These are phyloP conservation scores for Sylvicapra grimmia DNA, from an alignment of 2,113 vertebrate species.

Conservation along the genomic window DNA sequence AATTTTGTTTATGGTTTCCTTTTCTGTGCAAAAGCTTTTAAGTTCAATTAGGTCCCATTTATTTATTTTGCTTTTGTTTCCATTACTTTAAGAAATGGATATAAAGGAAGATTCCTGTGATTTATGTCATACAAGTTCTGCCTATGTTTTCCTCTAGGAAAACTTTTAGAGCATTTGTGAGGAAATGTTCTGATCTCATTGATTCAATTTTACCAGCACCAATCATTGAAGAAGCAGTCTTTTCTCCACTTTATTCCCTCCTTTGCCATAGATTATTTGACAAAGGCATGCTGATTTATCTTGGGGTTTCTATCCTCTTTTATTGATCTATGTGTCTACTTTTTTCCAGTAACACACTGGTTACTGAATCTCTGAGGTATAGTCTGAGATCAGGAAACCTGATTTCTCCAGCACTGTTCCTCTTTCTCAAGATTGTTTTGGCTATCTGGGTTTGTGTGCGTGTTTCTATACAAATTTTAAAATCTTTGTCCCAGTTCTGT, in stretches of 20 bases:
- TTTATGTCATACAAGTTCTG: background rate
- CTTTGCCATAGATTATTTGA: background rate
- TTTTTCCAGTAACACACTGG: background rate
- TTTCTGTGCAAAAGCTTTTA: background rate
- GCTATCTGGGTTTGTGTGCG: background rate
- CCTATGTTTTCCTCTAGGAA: background rate
- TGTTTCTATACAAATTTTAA: background rate
- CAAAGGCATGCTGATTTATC: background rate
- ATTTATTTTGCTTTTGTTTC: background rate
- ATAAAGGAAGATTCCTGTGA: background rate
- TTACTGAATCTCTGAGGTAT: background rate
- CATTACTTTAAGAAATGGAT: background rate
- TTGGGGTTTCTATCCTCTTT: background rate
- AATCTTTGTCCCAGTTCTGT: background rate
- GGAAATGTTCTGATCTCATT: background rate
- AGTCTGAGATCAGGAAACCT: background rate
- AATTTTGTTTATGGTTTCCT: background rate
- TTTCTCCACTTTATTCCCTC: background rate
- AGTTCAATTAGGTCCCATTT: background rate
- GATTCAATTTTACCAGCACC: background rate
- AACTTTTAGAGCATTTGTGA: background rate
- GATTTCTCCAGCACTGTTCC: background rate
- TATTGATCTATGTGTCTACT: background rate
- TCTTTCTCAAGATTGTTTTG: background rate
- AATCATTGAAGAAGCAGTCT: background rate